Percentiles rank a stretch among this genome's conserved stretches.
These are phyloP conservation scores for Sinodicranocentrus sp. DNA, from an alignment of 2,888 invertebrate genomes.

Conservation along the genomic window DNA sequence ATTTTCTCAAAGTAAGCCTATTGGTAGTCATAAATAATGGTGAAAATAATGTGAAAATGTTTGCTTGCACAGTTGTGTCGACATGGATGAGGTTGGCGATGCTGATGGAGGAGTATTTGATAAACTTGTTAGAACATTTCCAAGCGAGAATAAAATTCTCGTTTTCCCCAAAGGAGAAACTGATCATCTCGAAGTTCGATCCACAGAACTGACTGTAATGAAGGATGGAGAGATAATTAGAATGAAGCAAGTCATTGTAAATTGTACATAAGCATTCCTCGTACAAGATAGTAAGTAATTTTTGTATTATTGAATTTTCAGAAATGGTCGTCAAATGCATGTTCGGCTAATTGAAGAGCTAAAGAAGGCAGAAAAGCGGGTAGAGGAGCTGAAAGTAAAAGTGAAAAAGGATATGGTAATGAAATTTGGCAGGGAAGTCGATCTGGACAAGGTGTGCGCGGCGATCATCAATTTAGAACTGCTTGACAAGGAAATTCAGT, in stretches of 20 bases:
- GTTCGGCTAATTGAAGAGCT: slow-evolving; percentile 69
- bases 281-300: too few relatives aligned
- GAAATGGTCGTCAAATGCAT: slow-evolving; percentile 71
- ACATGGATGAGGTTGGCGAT: slow-evolving; percentile 72
- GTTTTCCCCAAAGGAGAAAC: slow-evolving; percentile 73
- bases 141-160: slow-evolving; percentile 69
- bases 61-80: slow-evolving; percentile 75
- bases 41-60: too few relatives aligned
- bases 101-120: slow-evolving; percentile 60
- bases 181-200: slow-evolving; percentile 60
- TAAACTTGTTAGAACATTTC: slow-evolving; percentile 69
- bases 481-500: slow-evolving; percentile 67
- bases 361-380: slow-evolving; percentile 65
- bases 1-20: too few relatives aligned
- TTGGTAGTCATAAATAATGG: too few relatives aligned
- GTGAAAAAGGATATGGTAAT: slow-evolving; percentile 71
- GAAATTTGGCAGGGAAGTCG: slow-evolving; percentile 74
- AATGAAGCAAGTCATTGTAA: slow-evolving; percentile 66
- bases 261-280: too few relatives aligned
- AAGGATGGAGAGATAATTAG: slow-evolving; percentile 64
- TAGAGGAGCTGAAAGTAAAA: slow-evolving; percentile 42
- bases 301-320: slow-evolving; percentile 36
- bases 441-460: slow-evolving; percentile 73
- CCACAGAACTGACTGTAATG: slow-evolving; percentile 68
- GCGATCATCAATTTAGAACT: slow-evolving; percentile 74